These are phyloP conservation scores for Listrodromus nycthemerus DNA, from an alignment of 2,888 invertebrate species.

Conservation along the genomic window DNA sequence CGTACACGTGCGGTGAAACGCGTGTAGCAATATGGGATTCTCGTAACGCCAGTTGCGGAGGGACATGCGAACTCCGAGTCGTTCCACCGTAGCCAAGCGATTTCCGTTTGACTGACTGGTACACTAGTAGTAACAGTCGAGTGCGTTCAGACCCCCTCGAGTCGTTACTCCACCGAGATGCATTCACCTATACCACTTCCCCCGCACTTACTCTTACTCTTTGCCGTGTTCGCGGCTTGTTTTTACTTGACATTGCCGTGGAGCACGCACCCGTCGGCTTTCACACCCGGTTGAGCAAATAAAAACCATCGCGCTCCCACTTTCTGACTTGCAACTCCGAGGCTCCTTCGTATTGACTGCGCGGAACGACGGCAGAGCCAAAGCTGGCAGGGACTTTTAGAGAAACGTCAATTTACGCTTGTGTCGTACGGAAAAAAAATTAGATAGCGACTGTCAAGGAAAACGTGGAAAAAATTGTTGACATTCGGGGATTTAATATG, in stretches of 20 bases:
- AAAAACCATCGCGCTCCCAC: slow-evolving; percentile 4
- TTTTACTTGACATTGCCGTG: slow-evolving; percentile 22
- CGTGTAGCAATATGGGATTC: neutral
- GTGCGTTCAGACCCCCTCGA: slow-evolving; percentile 62
- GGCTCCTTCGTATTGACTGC: neutral
- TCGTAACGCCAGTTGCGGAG: slow-evolving; percentile 16
- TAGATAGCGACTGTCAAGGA: neutral
- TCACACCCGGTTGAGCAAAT: slow-evolving; percentile 29
- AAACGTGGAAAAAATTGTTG: neutral
- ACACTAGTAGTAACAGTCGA: slow-evolving; percentile 53
- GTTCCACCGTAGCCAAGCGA: slow-evolving; percentile 75
- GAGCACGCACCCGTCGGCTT: slow-evolving; percentile 25
- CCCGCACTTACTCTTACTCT: slow-evolving; percentile 41
- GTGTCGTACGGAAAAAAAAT: neutral
- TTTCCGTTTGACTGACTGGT: slow-evolving; percentile 79
- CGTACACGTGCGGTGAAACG: neutral
- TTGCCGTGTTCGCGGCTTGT: slow-evolving; percentile 51
- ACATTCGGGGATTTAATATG: neutral
- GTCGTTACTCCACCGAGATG: slow-evolving; percentile 27
- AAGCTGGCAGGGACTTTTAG: neutral
- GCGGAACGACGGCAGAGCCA: neutral
- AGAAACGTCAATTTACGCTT: neutral
- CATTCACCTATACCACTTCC: slow-evolving; percentile 8
- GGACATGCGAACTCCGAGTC: slow-evolving; percentile 76
- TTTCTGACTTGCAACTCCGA: neutral